Evolutionary conservation across 2,113 vertebrate species (phyloP).

Genomic region (Myrmecobius fasciatus): DNA sequence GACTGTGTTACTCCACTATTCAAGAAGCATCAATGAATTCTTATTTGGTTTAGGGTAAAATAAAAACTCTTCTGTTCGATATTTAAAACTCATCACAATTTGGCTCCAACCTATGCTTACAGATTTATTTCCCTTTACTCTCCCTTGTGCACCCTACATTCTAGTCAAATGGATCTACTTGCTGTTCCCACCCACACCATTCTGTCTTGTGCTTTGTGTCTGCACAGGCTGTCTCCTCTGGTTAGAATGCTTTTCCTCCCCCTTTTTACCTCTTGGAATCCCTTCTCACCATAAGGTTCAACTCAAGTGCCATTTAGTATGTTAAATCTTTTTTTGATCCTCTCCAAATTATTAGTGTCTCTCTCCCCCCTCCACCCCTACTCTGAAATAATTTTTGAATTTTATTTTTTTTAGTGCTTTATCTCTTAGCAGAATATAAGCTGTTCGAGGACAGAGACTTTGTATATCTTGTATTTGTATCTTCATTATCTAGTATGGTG

Average conservation of each 20-base stretch:
- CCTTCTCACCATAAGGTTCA: neutral
- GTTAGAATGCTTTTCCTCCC: neutral
- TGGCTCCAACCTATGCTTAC: neutral
- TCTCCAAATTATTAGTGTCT: neutral
- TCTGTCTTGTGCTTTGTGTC: neutral
- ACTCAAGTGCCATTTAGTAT: neutral
- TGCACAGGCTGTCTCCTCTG: neutral
- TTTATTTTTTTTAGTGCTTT: neutral
- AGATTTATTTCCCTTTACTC: neutral
- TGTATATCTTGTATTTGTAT: neutral
- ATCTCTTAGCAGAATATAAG: neutral
- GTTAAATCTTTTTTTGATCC: neutral
- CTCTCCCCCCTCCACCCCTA: neutral
- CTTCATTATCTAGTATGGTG: neutral
- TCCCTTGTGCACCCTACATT: neutral
- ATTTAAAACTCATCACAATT: neutral
- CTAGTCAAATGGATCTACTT: neutral
- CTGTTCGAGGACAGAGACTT: neutral
- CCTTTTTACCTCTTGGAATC: neutral
- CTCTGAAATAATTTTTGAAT: neutral
- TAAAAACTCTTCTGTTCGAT: neutral
- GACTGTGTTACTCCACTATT: neutral
- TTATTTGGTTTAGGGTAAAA: neutral
- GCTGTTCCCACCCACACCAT: slow-evolving; percentile 3
- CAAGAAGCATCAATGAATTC: neutral